A percentile compares a stretch with the other conserved stretches of the same genome.
These are phyloP conservation scores for Columba guinea DNA, from an alignment of 2,797 vertebrate species.

Conservation along the genomic window DNA sequence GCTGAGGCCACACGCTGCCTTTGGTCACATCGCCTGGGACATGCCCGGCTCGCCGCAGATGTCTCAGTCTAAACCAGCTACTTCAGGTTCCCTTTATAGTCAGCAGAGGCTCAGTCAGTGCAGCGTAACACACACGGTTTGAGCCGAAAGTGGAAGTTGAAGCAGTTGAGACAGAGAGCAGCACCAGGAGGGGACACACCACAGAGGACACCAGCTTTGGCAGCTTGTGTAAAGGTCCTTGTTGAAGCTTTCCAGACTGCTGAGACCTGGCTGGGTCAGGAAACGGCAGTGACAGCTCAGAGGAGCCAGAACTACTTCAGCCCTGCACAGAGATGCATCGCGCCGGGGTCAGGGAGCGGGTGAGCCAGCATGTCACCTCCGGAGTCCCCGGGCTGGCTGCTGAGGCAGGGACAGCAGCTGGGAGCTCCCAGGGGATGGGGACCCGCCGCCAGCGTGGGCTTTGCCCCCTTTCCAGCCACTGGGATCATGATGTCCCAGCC, in stretches of 20 bases:
- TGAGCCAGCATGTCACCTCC: accelerated
- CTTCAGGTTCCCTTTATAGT: background rate
- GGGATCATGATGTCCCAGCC: background rate
- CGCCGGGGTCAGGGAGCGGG: background rate
- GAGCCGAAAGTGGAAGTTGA: background rate
- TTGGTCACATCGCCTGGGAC: accelerated
- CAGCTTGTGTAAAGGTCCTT: accelerated
- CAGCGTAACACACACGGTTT: accelerated
- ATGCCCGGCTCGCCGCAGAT: accelerated
- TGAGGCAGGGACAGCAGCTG: background rate
- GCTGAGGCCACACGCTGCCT: background rate
- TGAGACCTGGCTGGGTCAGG: background rate
- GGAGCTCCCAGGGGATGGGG: background rate
- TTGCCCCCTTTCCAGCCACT: background rate
- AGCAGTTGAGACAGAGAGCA: background rate
- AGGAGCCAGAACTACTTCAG: background rate
- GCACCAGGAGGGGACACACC: background rate
- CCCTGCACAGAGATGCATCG: accelerated
- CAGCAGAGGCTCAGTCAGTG: background rate
- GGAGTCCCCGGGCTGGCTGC: background rate
- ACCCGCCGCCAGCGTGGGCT: background rate
- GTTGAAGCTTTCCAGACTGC: background rate
- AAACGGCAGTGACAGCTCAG: background rate
- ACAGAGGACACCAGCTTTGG: background rate
- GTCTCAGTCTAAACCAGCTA: accelerated